phyloP scores from a whole-genome alignment of 2,888 invertebrate genomes.

The Plemyria rubiginata region DNA sequence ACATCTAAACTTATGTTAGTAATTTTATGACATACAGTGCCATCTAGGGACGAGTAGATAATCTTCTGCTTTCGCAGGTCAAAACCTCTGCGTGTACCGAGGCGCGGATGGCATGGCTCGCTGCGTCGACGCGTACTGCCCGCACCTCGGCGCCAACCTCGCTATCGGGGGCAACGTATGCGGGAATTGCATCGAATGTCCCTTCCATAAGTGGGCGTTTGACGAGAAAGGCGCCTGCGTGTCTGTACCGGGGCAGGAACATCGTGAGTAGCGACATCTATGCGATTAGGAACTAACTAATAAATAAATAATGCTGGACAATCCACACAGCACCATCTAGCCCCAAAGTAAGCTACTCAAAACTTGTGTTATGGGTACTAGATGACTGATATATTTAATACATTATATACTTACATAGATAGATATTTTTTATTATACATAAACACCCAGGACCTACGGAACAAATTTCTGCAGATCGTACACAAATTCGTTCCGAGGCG shows the following conservation, averaged over 20 bases:
- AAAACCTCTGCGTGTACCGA: slow-evolving; percentile 89
- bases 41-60: neutral
- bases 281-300: neutral
- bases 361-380: no score
- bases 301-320: no score
- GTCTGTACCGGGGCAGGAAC: slow-evolving; percentile 86
- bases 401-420: no score
- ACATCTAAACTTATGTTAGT: no score
- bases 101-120: slow-evolving; percentile 86
- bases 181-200: slow-evolving; percentile 93
- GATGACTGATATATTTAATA: no score
- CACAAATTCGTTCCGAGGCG: no score
- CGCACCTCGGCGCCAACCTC: slow-evolving; percentile 95
- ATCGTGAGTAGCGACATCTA: slow-evolving; percentile 51
- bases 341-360: no score
- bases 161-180: slow-evolving; percentile 91
- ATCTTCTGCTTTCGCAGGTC: slow-evolving; percentile 71
- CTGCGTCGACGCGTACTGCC: slow-evolving; percentile 94
- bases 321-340: no score
- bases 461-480: no score
- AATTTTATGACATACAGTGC: no score
- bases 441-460: no score
- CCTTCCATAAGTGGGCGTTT: slow-evolving; percentile 95
- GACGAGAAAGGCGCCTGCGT: slow-evolving; percentile 90
- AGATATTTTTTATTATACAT: no score